Base-by-base conservation (phyloP, 2,888 invertebrate genomes). In the Pristionchus exspectatus region DNA sequence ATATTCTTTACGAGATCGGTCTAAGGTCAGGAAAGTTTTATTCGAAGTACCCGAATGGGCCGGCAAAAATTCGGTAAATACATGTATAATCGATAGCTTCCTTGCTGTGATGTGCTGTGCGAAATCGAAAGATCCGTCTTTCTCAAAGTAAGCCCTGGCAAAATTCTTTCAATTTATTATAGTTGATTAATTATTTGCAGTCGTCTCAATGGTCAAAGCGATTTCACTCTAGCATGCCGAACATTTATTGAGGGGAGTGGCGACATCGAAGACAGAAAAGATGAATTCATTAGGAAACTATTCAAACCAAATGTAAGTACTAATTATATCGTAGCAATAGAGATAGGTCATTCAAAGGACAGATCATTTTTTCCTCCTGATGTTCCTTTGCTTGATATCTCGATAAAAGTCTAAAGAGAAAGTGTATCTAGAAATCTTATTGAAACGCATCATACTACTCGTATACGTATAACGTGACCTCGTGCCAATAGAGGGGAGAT, bases 1-100 rank as follows among this genome's bases (percentile, higher is more conserved):
- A 27, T 81, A 81, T 81, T 12, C 81, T 5, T 54, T 81, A 3
- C 81, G 81, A 18, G 50, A 81, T n/a, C 81, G 81, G 24, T 81
- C 81, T 27, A 81, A 54, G 21, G 18, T 18, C 18, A 54, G 12
- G n/a, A 38, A 18, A 24, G 10, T 54, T 24, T n/a, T n/a, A 24
- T 81, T 81, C 27, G 81, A 81, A 81, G 81, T 81, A 14, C 81
- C 81, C 7, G 81, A 27, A 44, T 81, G 81, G 81, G 81, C 50
- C 9, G 50, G 81, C 0, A 27, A 81, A 14, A 81, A 50, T 3
- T 4, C n/a, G 14, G 10, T 50, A 5, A 81, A 81, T 54, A 81
- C 81, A 2, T 81, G 81, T 18, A 81, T 81, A 50, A 44, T 81
- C 81, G 81, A 81, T 27, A 50, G 81, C 18, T 81, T 81, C n/a